Evolutionary conservation across 2,113 vertebrate genomes (phyloP), one percentile per base, ranked within the genome.

Genomic region (Actenoides hombroni): DNA sequence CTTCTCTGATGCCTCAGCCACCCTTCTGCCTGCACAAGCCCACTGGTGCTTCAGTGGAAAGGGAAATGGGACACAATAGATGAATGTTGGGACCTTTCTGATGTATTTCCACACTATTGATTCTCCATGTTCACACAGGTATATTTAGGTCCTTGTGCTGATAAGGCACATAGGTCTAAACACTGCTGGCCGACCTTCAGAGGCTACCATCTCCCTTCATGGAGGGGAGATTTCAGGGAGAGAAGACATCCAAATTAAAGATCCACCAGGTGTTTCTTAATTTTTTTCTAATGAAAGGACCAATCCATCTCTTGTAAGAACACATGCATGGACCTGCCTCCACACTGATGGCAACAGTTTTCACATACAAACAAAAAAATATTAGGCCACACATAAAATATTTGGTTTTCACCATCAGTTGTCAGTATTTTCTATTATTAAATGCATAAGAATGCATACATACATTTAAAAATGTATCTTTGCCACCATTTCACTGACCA

Each of bases 111-210:
- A 5, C 6, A 6, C 23, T 57, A 15, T 18, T 77, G 54, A 15
- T 69, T 85, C 35, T 24, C 5, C 39, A 18, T 33, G 6, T 39
- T 71, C 53, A 40, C 14, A 31, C 0, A 3, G 12, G 6, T 53
- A 12, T 54, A 31, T 48, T 20, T 26, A 40, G 17, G 33, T 76
- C 42, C 10, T 71, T 79, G 37, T 33, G 13, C 78, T 60, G 51
- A 28, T 53, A 53, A 42, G 26, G 29, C 44, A 1, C 39, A 1
- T 37, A 33, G 51, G 12, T 49, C 44, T 73, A 64, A 76, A 64
- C 0, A 0, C 33, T 74, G 40, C 60, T 68, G 20, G 11, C 1
- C 1, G 5, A 18, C 33, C 51, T 57, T 79, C 61, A 81, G 46
- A 63, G 31, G 51, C 7, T 63, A n/a, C 23, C n/a, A 11, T 20